A percentile compares a stretch with the other conserved stretches of the same genome.
Evolutionary conservation across 2,888 invertebrate genomes (phyloP).

Genomic region (Cylloceria caligata): DNA sequence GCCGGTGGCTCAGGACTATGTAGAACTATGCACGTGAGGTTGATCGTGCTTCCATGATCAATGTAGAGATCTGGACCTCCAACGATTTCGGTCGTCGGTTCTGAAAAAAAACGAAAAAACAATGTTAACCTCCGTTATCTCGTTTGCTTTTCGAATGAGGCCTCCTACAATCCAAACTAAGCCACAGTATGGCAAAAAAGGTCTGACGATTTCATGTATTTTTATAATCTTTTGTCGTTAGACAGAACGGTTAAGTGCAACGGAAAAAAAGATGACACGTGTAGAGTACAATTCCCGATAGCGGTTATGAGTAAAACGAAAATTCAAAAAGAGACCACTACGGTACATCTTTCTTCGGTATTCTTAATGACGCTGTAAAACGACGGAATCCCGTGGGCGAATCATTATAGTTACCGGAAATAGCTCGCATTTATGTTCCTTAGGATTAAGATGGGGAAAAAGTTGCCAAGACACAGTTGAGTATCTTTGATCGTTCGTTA

Average conservation of each 20-base stretch:
- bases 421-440: neutral
- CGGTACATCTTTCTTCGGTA: neutral
- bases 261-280: neutral
- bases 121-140: constrained; percentile 42
- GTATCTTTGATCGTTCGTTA: too few species aligned
- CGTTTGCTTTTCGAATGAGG: constrained; percentile 42
- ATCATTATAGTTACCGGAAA: neutral
- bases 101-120: constrained; percentile 87
- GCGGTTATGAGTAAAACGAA: neutral
- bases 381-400: neutral
- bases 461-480: too few species aligned
- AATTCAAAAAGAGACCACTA: neutral
- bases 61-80: constrained; percentile 97
- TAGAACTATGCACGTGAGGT: constrained; percentile 95
- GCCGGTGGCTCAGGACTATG: constrained; percentile 97
- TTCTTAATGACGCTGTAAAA: neutral
- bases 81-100: constrained; percentile 96
- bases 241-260: neutral
- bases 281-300: neutral
- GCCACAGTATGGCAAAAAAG: neutral
- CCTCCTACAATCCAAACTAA: neutral
- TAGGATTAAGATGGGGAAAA: too few species aligned
- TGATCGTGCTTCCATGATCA: constrained; percentile 96
- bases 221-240: neutral
- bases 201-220: neutral